Base-by-base conservation (phyloP, 2,113 vertebrate species). In the Syngnathus floridae region DNA sequence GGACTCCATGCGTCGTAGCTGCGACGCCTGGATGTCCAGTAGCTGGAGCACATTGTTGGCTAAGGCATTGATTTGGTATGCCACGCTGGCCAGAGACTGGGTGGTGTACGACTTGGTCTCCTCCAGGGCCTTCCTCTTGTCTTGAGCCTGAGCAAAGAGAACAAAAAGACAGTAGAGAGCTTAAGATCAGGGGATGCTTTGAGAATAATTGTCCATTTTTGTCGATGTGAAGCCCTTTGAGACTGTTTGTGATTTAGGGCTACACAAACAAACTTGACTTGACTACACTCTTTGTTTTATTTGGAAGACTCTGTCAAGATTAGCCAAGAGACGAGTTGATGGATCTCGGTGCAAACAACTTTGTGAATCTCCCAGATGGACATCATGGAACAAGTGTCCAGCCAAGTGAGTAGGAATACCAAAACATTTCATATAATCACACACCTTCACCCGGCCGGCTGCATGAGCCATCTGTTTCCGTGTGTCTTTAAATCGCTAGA, bases 101-200 rank as follows among this genome's bases (percentile, higher is more conserved):
- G 97, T 99, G 77, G 97, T 98, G 75, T 98, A 98, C 69, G 97
- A 95, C 93, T 99, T 99, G 89, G 97, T 99, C 91, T 99, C 97
- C 89, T 99, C 97, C 89, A 99, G 91, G 73, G 97, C 97, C 92
- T 99, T 98, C 90, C 94, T 94, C 91, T 99, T 99, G 90, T 99
- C 97, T 88, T 95, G 92, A 82, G 97, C 95, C 96, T 99, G 73
- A 57, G 82, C 35, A 74, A 43, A 40, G 63, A 41, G 26, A 43
- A 12, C 26, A 31, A 3, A 31, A 31, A 31, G 26, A 31, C 12
- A 26, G 4, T 54, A 26, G 71, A 68, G 60, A 59, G 45, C 22
- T 22, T 22, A 22, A 22, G 22, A 22, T 22, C 22, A 22, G 22
- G 22, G 22, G 22, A 22, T 22, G 1, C 22, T 22, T 22, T 22